Evolutionary conservation across 2,797 vertebrate genomes (phyloP).

Genomic region (Agapornis canus): DNA sequence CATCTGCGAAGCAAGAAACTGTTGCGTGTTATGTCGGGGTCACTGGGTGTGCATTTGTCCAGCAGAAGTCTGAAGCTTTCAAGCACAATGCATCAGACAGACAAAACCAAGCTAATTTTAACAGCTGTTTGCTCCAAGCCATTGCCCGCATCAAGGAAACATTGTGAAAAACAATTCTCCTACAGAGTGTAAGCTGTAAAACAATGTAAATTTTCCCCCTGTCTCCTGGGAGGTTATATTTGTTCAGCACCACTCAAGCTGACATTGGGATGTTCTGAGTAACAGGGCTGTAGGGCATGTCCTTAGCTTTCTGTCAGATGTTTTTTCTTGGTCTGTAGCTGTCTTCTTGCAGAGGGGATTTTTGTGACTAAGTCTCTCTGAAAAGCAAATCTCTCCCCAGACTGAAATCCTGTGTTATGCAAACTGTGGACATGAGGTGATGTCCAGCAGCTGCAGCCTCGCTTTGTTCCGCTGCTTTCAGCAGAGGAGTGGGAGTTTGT

Average conservation of each 20-base stretch:
- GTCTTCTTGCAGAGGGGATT: background rate
- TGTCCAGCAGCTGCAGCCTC: background rate
- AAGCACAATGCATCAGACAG: background rate
- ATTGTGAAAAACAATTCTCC: conserved; percentile 11
- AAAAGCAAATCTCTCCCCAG: background rate
- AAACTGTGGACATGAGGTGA: background rate
- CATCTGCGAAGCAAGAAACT: background rate
- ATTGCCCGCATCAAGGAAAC: conserved; percentile 4
- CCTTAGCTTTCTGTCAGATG: background rate
- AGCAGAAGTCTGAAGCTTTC: conserved; percentile 6
- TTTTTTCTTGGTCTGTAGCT: background rate
- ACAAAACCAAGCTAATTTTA: conserved; percentile 49
- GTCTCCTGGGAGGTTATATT: background rate
- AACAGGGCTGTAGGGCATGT: background rate
- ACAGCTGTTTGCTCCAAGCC: conserved; percentile 47
- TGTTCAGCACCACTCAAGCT: background rate
- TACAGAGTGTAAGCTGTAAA: background rate
- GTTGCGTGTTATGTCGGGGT: conserved; percentile 2
- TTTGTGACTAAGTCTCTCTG: background rate
- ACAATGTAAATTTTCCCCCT: background rate
- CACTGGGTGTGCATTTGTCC: background rate
- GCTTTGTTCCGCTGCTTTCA: background rate
- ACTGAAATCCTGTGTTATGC: background rate
- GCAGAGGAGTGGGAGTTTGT: background rate
- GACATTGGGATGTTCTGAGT: background rate